Conservation (phyloP, 2,113 vertebrate species). For the Phyllostomus discolor region DNA sequence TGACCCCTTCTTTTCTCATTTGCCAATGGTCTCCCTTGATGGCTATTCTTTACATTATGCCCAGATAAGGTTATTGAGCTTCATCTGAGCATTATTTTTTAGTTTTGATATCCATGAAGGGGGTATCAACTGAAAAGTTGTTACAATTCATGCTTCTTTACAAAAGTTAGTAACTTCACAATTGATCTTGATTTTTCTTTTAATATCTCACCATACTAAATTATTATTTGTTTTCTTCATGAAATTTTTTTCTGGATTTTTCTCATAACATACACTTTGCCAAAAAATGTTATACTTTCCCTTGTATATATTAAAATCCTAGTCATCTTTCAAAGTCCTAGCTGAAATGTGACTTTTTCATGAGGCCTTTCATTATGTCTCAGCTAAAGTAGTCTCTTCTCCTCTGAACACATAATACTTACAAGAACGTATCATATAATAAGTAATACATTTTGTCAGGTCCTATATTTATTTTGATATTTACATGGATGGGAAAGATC, state of each 20-base stretch:
- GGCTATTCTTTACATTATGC: background rate
- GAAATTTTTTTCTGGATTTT: background rate
- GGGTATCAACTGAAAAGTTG: background rate
- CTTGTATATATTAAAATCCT: background rate
- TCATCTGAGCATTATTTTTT: background rate
- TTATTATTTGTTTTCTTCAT: background rate
- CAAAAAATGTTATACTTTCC: background rate
- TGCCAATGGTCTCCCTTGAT: background rate
- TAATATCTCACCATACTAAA: background rate
- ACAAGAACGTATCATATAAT: background rate
- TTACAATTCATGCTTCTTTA: background rate
- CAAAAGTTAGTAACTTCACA: background rate
- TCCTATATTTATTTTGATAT: background rate
- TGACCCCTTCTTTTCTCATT: background rate
- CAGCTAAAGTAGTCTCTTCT: background rate
- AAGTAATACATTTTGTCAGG: background rate
- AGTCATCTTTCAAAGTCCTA: background rate
- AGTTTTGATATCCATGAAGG: background rate
- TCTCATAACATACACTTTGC: background rate
- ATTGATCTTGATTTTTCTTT: background rate
- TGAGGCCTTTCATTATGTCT: background rate
- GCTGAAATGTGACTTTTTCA: background rate
- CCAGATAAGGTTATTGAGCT: background rate
- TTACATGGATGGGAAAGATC: background rate
- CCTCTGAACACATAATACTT: background rate